Percentiles rank a stretch among this genome's conserved stretches.
Evolutionary conservation across 2,888 invertebrate genomes (phyloP).

Genomic region (Dichetophora obliterata): DNA sequence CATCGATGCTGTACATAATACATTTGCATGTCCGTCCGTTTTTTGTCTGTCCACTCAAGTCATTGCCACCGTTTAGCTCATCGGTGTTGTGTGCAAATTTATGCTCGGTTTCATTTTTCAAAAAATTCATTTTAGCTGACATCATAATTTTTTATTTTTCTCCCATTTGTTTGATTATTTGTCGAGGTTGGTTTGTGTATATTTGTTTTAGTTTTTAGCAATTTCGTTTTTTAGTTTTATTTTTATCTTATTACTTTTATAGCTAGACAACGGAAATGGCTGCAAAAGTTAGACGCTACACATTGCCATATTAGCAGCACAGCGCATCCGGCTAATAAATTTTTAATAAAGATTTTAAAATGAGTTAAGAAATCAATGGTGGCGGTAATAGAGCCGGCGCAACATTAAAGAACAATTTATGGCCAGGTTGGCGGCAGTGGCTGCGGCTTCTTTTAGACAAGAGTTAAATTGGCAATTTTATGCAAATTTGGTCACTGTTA

Average conservation of each 20-base stretch:
- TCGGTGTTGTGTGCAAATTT: conserved; percentile 1
- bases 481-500: conserved; percentile 11
- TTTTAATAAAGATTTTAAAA: background rate
- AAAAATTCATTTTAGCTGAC: conserved; percentile 34
- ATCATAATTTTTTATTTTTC: conserved; percentile 23
- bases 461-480: conserved; percentile 8
- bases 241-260: background rate
- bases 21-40: background rate
- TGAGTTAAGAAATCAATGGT: background rate
- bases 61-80: conserved; percentile 9
- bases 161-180: conserved; percentile 9
- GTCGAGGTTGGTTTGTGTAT: conserved; percentile 3
- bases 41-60: conserved; percentile 1
- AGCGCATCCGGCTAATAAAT: conserved; percentile 35
- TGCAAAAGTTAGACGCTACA: conserved; percentile 13
- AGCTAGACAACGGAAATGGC: conserved; percentile 24
- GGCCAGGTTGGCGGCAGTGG: background rate
- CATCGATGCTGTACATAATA: background rate
- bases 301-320: conserved; percentile 13
- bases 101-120: conserved; percentile 24
- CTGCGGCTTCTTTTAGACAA: background rate
- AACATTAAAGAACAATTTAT: background rate
- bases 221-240: background rate
- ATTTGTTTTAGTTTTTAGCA: background rate
- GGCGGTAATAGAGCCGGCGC: background rate